Base-by-base conservation (phyloP, 2,113 vertebrate species). In the Galbula dea region DNA sequence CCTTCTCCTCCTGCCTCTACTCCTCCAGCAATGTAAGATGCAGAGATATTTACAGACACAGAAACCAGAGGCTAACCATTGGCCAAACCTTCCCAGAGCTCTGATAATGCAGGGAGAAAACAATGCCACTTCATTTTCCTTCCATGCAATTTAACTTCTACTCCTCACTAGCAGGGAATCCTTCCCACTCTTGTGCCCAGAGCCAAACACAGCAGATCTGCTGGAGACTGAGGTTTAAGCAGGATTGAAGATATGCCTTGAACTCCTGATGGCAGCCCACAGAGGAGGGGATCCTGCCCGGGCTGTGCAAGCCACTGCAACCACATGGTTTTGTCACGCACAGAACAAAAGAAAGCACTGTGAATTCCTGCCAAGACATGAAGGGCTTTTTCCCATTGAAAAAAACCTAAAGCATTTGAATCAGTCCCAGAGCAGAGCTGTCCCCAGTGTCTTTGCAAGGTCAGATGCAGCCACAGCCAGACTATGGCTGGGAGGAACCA, bases 21-120 rank as follows among this genome's bases (percentile, higher is more conserved):
- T 43, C 13, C 75, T 17, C 1, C 1, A 19, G 29, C 29, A 51
- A 52, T 9, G 32, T 23, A 77, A 34, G 29, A 57, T 7, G 0
- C 43, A 39, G 51, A n/a, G 63, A 19, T 18, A 45, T 45, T 69
- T 52, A 61, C 63, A 62, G 41, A 7, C 7, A 77, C 63, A 74
- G 83, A 66, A 55, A 36, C n/a, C 1, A 0, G 7, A 18, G 18
- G 34, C 71, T 39, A 4, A n/a, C n/a, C 34, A 2, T 0, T 4
- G 77, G 61, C 81, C 57, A 89, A 85, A 81, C 67, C 75, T 54
- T 54, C 62, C 5, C 68, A 52, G 24, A 67, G 65, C 12, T 55
- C 79, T 43, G 27, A 69, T 21, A 76, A 46, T 7, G 27, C 55
- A 46, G 48, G 10, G 41, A 68, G 29, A 81, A 58, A 79, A 45